Base-by-base conservation (phyloP, 2,888 invertebrate species). In the Scaptomyza reducta region DNA sequence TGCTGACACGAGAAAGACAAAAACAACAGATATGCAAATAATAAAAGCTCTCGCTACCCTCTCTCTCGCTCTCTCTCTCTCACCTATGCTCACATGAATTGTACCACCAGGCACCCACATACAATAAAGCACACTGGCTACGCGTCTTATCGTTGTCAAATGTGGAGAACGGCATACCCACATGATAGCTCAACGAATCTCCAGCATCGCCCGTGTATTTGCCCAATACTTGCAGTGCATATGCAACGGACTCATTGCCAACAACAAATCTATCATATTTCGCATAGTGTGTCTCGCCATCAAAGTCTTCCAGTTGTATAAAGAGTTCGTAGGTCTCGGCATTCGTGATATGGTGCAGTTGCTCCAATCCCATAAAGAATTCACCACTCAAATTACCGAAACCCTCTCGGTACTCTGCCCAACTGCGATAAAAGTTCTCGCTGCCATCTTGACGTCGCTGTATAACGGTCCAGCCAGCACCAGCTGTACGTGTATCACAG, bases 41-140 rank as follows among this genome's bases (percentile, higher is more conserved):
- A 35, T 50, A 7, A 38, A 38, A 42, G 18, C 16, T 16, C 9
- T 16, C 9, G 3, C 16, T 14, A 2, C n/a, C 7, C n/a, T 40
- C 10, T 10, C 38, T 40, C 16, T 16, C 16, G 1, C n/a, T 6
- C 35, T n/a, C 35, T 33, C 11, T 45, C 3, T 3, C 58, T 70
- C 77, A 94, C 94, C 94, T 94, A 69, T 93, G 94, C 68, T 95
- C 94, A 77, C 95, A 95, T 47, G 93, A 93, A 76, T 94, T 94
- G 87, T 95, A 95, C 95, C 95, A 95, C 95, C 95, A 95, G 6
- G 94, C 95, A 0, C 95, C 95, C 2, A 93, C 93, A 77, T 95
- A 95, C 49, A 93, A 93, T 27, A 92, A 88, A 0, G 95, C 94
- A 88, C 95, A 95, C 40, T 93, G 92, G 91, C 94, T 93, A 92